These are phyloP conservation scores for Psilanteris sp. DNA, from an alignment of 1,140 invertebrate species.

Conservation along the genomic window DNA sequence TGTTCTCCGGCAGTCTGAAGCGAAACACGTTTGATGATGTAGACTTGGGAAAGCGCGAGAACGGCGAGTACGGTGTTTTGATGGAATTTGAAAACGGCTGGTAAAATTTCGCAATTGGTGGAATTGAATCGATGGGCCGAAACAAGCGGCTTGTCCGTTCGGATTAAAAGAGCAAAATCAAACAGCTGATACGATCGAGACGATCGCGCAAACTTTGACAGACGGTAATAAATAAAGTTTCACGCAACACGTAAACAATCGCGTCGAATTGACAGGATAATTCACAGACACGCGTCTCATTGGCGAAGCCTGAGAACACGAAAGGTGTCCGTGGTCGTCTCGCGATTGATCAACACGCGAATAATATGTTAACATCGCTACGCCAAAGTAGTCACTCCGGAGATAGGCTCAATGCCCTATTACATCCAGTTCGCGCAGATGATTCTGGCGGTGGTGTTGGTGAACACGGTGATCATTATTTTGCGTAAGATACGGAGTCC, in stretches of 20 bases:
- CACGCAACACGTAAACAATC: constrained; percentile 59
- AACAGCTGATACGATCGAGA: constrained; percentile 34
- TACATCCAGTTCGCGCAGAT: constrained; percentile 29
- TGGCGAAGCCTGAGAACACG: too few relatives aligned
- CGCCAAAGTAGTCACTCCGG: constrained; percentile 1
- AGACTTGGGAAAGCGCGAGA: constrained; percentile 47
- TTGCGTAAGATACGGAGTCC: constrained; percentile 12
- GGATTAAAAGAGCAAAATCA: constrained; percentile 9
- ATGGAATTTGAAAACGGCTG: constrained; percentile 13
- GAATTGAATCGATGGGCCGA: neutral
- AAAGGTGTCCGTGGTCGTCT: too few relatives aligned
- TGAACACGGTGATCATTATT: constrained; percentile 34
- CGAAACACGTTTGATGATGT: constrained; percentile 72
- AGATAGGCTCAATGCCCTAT: constrained; percentile 27
- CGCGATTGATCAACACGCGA: neutral
- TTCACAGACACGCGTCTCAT: too few relatives aligned
- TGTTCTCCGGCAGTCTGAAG: constrained; percentile 74
- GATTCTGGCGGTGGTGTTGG: constrained; percentile 16
- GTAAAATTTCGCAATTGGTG: constrained; percentile 4
- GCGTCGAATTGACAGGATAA: too few relatives aligned
- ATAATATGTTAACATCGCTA: constrained; percentile 42
- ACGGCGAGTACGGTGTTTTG: constrained; percentile 36
- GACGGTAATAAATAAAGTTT: constrained; percentile 28
- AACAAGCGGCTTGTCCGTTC: neutral
- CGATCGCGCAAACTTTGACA: constrained; percentile 11